Evolutionary conservation across 1,140 invertebrate genomes (phyloP).

Genomic region (Glomeris maerens): DNA sequence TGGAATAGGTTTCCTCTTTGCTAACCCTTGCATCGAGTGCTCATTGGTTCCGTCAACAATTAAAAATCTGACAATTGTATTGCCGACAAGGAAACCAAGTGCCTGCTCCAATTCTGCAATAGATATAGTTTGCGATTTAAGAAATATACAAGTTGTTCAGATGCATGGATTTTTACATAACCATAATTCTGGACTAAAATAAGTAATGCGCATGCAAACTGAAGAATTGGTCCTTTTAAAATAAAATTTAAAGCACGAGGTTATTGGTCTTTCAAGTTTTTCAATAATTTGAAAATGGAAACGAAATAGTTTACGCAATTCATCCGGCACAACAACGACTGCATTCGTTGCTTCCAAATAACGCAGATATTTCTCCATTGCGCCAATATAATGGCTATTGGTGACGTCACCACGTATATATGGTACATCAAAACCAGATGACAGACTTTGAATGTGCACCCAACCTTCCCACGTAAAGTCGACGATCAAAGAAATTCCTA

Average conservation of each 20-base stretch:
- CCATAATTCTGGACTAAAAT: too few relatives aligned
- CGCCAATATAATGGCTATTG: conserved; percentile 44
- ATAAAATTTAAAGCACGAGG: too few relatives aligned
- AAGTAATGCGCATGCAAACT: too few relatives aligned
- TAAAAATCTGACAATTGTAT: background rate
- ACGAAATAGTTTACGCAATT: too few relatives aligned
- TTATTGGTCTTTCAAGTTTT: too few relatives aligned
- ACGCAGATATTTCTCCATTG: conserved; percentile 46
- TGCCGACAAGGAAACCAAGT: background rate
- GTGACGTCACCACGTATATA: conserved; percentile 40
- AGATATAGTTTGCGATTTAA: too few relatives aligned
- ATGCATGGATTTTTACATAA: too few relatives aligned
- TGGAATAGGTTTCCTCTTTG: background rate
- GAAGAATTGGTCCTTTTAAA: too few relatives aligned
- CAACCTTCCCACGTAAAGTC: conserved; percentile 53
- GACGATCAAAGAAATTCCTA: conserved; percentile 41
- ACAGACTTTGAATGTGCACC: conserved; percentile 31
- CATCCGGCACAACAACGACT: conserved; percentile 50
- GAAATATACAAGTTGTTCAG: too few relatives aligned
- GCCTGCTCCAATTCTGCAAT: background rate
- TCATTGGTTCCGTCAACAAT: background rate
- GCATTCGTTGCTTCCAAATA: conserved; percentile 54
- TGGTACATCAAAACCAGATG: conserved; percentile 37
- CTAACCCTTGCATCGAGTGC: background rate
- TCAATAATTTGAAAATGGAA: too few relatives aligned